Evolutionary conservation across 2,888 invertebrate genomes (phyloP), one percentile per base, ranked within the genome.

Genomic region (Hybos culiciformis): DNA sequence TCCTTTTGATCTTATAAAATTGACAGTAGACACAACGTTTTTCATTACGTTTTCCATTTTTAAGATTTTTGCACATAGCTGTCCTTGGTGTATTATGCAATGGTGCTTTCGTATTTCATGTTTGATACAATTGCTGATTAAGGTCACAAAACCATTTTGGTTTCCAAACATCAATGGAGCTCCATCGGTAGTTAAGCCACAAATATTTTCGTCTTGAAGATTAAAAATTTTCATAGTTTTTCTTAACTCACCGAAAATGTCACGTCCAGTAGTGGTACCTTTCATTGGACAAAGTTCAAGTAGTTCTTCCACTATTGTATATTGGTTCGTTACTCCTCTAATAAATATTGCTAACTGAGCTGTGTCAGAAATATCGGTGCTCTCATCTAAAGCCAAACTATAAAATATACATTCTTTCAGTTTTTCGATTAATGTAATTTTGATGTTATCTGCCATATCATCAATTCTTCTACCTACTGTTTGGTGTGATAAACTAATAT

Each of bases 1-100:
- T 36, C 36, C 36, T 36, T 36, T 36, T 17, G 36, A 36, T 36
- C 20, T 36, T 36, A 36, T 36, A 36, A 36, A 36, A 36, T 36
- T 36, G 12, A 36, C 36, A 36, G 19, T 36, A 36, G 19, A 20
- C 14, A 32, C 32, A 15, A 36, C 36, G 19, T 18, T 36, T 36
- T 36, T 36, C 36, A 36, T 36, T 36, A 36, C 20, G n/a, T 36
- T 17, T 36, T 18, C 12, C 19, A 36, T 36, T 36, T 36, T 36
- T 33, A 33, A 15, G 36, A 20, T 36, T 36, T 36, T 36, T 33
- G 33, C 33, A 33, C 33, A 33, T n/a, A 33, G 33, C 12, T 36
- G 36, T 20, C 36, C 36, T 36, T 36, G 11, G 11, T 20, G 36
- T 20, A 12, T 19, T 18, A 12, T 20, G 20, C 20, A 32, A 32